Conservation (phyloP, 2,888 invertebrate genomes). For the Hydrotaea diabolus region DNA sequence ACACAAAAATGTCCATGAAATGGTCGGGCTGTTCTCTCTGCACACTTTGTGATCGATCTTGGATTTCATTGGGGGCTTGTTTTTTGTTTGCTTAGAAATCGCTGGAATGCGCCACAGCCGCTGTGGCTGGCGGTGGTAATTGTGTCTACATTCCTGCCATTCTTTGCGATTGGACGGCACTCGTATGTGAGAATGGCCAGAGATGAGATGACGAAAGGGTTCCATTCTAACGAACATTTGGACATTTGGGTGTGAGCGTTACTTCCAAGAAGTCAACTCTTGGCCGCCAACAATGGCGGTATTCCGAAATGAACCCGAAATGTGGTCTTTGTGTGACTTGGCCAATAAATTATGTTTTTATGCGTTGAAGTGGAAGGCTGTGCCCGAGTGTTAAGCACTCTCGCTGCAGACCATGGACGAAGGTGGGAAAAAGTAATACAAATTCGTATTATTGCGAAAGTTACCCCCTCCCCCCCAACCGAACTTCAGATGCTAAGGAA, state of each 20-base stretch:
- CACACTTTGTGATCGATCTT: conserved; percentile 53
- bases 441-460: conserved; percentile 38
- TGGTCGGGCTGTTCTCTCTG: neutral
- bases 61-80: conserved; percentile 26
- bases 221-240: conserved; percentile 29
- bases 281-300: conserved; percentile 21
- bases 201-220: conserved; percentile 35
- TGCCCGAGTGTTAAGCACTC: neutral
- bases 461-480: neutral
- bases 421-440: conserved; percentile 61
- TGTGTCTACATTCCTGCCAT: conserved; percentile 64
- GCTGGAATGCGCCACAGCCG: conserved; percentile 56
- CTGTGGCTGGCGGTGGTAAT: conserved; percentile 51
- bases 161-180: conserved; percentile 36
- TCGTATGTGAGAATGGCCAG: neutral
- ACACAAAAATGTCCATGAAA: conserved; percentile 49
- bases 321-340: conserved; percentile 39
- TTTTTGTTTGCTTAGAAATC: conserved; percentile 50
- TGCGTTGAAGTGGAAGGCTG: neutral
- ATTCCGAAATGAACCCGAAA: conserved; percentile 34
- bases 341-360: conserved; percentile 57
- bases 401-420: conserved; percentile 6
- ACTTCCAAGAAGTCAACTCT: conserved; percentile 52
- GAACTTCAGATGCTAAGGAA: conserved; percentile 48
- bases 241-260: conserved; percentile 5